Evolutionary conservation across 92 coral and sea anemone species (phyloP), one percentile per base, ranked within the genome.

Genomic region (Phenganax marumi): DNA sequence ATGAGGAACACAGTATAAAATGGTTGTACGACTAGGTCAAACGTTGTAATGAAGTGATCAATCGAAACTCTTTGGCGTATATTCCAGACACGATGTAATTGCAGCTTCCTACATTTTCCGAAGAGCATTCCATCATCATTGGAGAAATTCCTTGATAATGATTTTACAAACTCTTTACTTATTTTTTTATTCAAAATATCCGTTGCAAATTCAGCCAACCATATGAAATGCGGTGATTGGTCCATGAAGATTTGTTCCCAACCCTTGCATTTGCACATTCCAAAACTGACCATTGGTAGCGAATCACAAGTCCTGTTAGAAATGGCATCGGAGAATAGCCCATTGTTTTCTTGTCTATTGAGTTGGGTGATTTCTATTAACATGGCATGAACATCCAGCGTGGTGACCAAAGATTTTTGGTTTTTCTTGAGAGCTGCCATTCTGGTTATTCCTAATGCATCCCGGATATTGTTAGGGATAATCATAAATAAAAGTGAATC

Each of bases 191-290:
- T 94, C 24, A 94, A 85, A 12, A 52, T 63, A 14, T 97, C 98
- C 25, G 92, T 88, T 39, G 90, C 98, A 52, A 89, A 89, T 70
- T 94, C 97, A 8, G 98, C 98, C 24, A 92, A 85, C 90, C 90
- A 90, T 7, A 82, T 72, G 70, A 94, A 94, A 10, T 71, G 88
- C 12, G 83, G 86, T 56, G 89, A 77, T 76, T 94, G 88, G 84
- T 90, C 91, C 25, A 91, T 89, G 81, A 89, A 92, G 48, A 55
- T 83, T 69, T 81, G 73, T 57, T 94, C 92, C 98, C 98, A 94
- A 54, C 90, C 92, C 73, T 84, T 90, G 64, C 98, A 94, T 77
- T 94, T 94, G 84, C 98, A 94, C 48, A 94, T 90, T 13, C 90
- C 95, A 68, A 89, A 82, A 24, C 84, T 85, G 64, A 89, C 92